phyloP scores from a whole-genome alignment of 2,888 invertebrate species.

The Gymnocheta viridis region DNA sequence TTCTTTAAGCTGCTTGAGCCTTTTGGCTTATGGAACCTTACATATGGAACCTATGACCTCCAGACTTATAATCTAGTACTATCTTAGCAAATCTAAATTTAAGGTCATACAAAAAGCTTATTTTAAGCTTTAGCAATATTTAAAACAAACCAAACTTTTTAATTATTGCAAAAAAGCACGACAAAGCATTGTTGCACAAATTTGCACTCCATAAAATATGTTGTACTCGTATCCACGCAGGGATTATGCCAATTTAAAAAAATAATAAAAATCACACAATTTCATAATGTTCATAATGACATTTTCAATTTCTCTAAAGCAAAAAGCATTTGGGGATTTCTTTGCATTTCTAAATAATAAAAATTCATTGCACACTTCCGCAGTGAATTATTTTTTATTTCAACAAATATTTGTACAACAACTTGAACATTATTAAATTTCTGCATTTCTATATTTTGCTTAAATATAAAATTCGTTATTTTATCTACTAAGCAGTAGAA shows the following conservation, averaged over 20 bases:
- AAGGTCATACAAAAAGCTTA: too few relatives aligned
- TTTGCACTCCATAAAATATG: too few relatives aligned
- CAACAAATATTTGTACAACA: constrained; percentile 11
- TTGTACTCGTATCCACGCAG: neutral
- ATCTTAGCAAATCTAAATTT: too few relatives aligned
- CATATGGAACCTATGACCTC: too few relatives aligned
- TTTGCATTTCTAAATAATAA: neutral
- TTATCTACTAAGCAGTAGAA: neutral
- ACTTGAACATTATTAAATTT: constrained; percentile 6
- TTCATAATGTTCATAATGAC: neutral
- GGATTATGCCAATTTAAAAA: neutral
- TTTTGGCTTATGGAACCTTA: too few relatives aligned
- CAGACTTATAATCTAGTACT: too few relatives aligned
- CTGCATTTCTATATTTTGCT: neutral
- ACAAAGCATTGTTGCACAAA: neutral
- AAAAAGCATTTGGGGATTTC: constrained; percentile 4
- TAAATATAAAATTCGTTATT: neutral
- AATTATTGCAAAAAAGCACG: too few relatives aligned
- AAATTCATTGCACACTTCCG: constrained; percentile 13
- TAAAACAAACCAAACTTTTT: too few relatives aligned
- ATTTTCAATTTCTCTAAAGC: neutral
- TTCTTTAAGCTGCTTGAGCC: too few relatives aligned
- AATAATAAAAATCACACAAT: neutral
- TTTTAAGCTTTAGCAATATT: too few relatives aligned
- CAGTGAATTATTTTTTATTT: constrained; percentile 9